Evolutionary conservation across 2,888 invertebrate species (phyloP), one percentile per base, ranked within the genome.

Genomic region (Xylophagus ater): DNA sequence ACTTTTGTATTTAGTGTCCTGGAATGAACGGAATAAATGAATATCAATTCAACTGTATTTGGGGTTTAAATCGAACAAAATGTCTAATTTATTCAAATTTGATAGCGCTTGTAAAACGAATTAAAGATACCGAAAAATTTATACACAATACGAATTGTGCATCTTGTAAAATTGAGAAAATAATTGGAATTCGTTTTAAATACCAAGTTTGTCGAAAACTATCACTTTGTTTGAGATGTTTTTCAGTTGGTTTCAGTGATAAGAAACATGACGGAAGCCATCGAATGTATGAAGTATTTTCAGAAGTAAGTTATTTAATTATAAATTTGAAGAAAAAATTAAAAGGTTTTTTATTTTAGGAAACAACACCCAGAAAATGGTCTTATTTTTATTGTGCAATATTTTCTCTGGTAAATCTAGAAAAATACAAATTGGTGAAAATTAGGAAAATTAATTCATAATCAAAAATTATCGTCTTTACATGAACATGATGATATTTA

Each of bases 101-200:
- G 3, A 43, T 65, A 42, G 52, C 58, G 3, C 44, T 64, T 31
- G 52, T 63, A 2, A 61, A 61, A 37, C 58, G 65, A 19, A 58
- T 65, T 4, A 60, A 60, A 43, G 60, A 60, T 28, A 61, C 65
- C 0, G 55, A 60, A 34, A 55, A 53, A 29, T 35, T 63, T 15
- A 53, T 64, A 34, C 65, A 65, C 39, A 52, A 53, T 42, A 59
- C 58, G 42, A 29, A 37, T 1, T 65, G 65, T 42, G 54, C 54
- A 1, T 52, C 57, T 12, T 65, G 65, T 28, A 49, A 53, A 21
- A 46, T 47, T 26, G 53, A 57, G 30, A 58, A 58, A 44, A 62
- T 65, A 10, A 52, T 55, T 34, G 65, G 65, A 13, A 59, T 65
- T 17, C 57, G 63, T 1, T 65, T 64, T 25, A 62, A 62, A 45